Evolutionary conservation across 2,797 vertebrate species (phyloP).

Genomic region (Hipposideros larvatus): DNA sequence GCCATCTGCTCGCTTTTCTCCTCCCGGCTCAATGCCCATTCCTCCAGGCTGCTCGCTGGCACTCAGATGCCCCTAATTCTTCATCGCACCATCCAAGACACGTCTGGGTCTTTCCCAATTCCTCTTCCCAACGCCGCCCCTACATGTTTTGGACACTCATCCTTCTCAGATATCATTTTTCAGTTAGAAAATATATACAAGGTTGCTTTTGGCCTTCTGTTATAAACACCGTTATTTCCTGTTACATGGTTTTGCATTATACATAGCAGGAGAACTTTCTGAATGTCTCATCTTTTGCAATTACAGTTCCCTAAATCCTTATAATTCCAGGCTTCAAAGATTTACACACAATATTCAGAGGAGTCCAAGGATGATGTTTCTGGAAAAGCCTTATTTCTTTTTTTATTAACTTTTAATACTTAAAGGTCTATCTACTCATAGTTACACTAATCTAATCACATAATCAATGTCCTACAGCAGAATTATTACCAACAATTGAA

Average conservation of each 20-base stretch:
- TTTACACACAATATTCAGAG: background rate
- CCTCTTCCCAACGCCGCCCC: background rate
- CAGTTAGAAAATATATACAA: background rate
- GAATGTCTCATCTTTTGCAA: conserved; percentile 6
- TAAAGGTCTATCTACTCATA: background rate
- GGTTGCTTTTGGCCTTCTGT: background rate
- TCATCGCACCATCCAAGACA: background rate
- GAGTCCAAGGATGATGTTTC: background rate
- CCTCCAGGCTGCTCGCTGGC: conserved; percentile 47
- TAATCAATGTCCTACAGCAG: conserved; percentile 26
- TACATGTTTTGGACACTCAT: background rate
- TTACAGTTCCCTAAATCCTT: background rate
- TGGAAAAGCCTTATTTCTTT: conserved; percentile 12
- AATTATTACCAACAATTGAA: background rate
- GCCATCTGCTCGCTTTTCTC: conserved; percentile 56
- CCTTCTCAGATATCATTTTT: background rate
- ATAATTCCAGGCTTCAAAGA: background rate
- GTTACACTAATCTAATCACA: conserved; percentile 15
- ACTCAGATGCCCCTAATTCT: background rate
- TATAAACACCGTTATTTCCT: conserved; percentile 2
- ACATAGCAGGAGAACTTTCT: background rate
- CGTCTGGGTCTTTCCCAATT: background rate
- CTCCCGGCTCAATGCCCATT: background rate
- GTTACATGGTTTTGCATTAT: background rate
- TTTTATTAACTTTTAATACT: conserved; percentile 49